These are phyloP conservation scores for Machimus rusticus DNA, from an alignment of 2,888 invertebrate genomes.

Conservation along the genomic window DNA sequence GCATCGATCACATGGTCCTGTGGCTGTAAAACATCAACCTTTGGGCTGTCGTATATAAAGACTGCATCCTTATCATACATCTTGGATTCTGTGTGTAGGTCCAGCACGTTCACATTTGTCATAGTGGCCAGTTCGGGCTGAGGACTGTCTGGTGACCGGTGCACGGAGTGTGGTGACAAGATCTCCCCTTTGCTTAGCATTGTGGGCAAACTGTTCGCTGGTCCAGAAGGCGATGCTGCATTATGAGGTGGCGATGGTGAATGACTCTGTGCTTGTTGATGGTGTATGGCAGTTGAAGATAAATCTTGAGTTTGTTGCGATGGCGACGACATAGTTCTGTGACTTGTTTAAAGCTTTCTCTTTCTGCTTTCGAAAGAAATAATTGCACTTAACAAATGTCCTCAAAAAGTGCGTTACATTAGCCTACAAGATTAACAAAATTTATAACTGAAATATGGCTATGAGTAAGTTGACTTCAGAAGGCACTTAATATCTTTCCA, in stretches of 20 bases:
- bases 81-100: slow-evolving; percentile 65
- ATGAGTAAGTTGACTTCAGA: not conserved
- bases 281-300: slow-evolving; percentile 51
- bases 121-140: slow-evolving; percentile 84
- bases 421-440: not conserved
- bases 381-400: not conserved
- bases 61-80: slow-evolving; percentile 62
- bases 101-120: slow-evolving; percentile 86
- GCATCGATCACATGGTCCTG: slow-evolving; percentile 62
- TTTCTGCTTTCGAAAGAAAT: not conserved
- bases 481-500: slow-evolving; percentile 1
- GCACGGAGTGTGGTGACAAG: slow-evolving; percentile 57
- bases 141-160: slow-evolving; percentile 68
- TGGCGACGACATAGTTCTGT: slow-evolving; percentile 51
- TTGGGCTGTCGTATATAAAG: slow-evolving; percentile 61
- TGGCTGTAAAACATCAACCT: slow-evolving; percentile 52
- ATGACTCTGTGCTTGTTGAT: slow-evolving; percentile 51
- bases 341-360: slow-evolving; percentile 12
- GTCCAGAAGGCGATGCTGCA: slow-evolving; percentile 20
- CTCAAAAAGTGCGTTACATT: not conserved
- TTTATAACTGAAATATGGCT: slow-evolving; percentile 13
- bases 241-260: slow-evolving; percentile 52
- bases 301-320: slow-evolving; percentile 51
- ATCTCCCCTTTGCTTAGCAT: slow-evolving; percentile 49
- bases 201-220: slow-evolving; percentile 56